Base-by-base conservation (phyloP, 2,113 vertebrate genomes). In the Clarias batrachus region DNA sequence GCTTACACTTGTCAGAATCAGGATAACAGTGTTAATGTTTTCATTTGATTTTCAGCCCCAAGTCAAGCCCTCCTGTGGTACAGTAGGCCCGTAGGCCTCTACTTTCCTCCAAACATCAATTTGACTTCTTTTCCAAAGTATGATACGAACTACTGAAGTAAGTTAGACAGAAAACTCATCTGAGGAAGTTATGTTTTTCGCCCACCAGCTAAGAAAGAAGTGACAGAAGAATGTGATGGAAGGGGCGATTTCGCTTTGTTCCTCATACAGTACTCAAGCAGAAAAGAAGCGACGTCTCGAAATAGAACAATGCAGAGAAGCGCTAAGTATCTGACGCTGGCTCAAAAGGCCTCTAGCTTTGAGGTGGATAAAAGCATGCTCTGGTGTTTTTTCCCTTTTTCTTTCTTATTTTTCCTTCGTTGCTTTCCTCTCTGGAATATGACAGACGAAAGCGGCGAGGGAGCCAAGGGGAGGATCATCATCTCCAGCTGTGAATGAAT, bases 281-380 rank as follows among this genome's bases (percentile, higher is more conserved):
- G 62, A 76, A 83, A 85, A 86, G 82, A 86, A 66, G 54, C 85
- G 80, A 74, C 63, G 84, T 65, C 80, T 88, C 48, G 87, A 88
- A 88, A 88, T 86, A 88, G 87, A 88, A 88, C 87, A 86, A 86
- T 86, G 83, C 79, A 77, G 81, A 85, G 79, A 86, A 82, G 78
- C 84, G 87, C 80, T 83, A 68, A 82, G 87, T 85, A 88, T 88
- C 87, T 86, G 74, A 88, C 71, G 80, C 71, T 86, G 87, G 84
- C 87, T 86, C 84, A 86, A 88, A 88, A 88, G 80, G 87, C 87
- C 85, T 83, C 79, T 70, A 88, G 87, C 87, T 88, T 88, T 88
- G 87, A 88, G 80, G 66, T 68, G 65, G 79, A 88, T 86, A 88
- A 88, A 86, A 88, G 84, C 73, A 17, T 27, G 66, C 85, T 82